Evolutionary conservation across 2,797 vertebrate genomes (phyloP).

Genomic region (Sandelia bainsii): DNA sequence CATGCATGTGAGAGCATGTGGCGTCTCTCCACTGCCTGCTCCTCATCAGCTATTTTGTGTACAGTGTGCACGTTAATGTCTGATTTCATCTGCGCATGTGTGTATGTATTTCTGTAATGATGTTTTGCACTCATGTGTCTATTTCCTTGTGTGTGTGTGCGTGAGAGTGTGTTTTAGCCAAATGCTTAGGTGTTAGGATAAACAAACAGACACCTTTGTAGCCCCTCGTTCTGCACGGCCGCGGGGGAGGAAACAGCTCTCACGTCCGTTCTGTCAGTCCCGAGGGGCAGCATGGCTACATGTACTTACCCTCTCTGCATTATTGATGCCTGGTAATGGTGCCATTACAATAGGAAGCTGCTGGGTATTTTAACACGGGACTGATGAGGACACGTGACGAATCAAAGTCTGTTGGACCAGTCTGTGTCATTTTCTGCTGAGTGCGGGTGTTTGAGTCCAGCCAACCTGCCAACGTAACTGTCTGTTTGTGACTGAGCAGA

Average conservation of each 20-base stretch:
- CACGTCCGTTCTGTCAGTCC: constrained; percentile 83
- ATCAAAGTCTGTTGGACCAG: constrained; percentile 5
- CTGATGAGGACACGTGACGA: constrained; percentile 67
- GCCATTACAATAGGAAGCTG: constrained; percentile 83
- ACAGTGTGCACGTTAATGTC: constrained; percentile 1
- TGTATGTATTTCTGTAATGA: neutral
- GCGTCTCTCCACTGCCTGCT: constrained; percentile 42
- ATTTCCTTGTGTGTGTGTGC: neutral
- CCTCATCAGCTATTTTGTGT: constrained; percentile 31
- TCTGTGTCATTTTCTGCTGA: constrained; percentile 54
- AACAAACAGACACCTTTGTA: constrained; percentile 85
- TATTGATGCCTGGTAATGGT: constrained; percentile 92
- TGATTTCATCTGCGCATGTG: neutral
- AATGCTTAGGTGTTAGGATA: constrained; percentile 75
- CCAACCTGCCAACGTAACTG: constrained; percentile 8
- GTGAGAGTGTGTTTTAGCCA: constrained; percentile 3
- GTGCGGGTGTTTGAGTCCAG: constrained; percentile 31
- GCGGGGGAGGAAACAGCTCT: constrained; percentile 81
- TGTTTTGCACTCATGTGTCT: neutral
- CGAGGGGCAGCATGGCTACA: constrained; percentile 65
- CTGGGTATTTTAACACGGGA: constrained; percentile 81
- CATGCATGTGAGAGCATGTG: constrained; percentile 67
- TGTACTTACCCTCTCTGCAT: constrained; percentile 81
- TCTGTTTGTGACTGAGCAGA: constrained; percentile 35
- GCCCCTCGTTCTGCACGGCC: constrained; percentile 74